Base-by-base conservation (phyloP, 1,140 invertebrate species). In the Andrena cerasifolii region DNA sequence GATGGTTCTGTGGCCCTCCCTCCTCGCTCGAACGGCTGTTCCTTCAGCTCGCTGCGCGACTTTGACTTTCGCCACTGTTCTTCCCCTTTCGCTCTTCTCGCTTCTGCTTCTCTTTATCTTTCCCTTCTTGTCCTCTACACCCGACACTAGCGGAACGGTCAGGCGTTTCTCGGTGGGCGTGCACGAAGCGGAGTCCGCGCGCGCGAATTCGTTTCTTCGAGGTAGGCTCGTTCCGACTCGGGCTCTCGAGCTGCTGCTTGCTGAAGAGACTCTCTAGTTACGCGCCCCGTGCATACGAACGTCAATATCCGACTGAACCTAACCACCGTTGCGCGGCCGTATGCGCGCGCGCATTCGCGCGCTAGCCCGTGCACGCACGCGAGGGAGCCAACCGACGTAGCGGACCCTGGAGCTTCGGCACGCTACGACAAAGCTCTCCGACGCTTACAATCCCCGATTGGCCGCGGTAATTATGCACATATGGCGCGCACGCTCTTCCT, bases 291-390 rank as follows among this genome's bases (percentile, higher is more conserved):
- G 83, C 40, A 76, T 47, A 33, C 83, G 88, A 82, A 84, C 79
- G 90, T 87, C 89, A 80, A 89, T 88, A 85, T 84, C 82, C 79
- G 84, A 91, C 89, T 90, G 89, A 89, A 86, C 58, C 33, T 33
- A 61, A 61, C 78, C 54, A 63, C 66, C 71, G 74, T 59, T 83
- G 87, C 68, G 83, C 80, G 59, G 79, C 62, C 70, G 59, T 65
- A 80, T 82, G 86, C 80, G 82, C 87, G 84, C 86, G 84, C 83
- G 78, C 71, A 77, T 78, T 77, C 33, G 33, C 40, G 66, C 73
- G 56, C 45, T 63, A 24, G 26, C 40, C 71, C 49, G 47, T 21
- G 76, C 73, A 59, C 49, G 74, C 49, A 68, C 36, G 45, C 56
- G 45, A 78, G 79, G 62, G 78, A 83, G 54, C 78, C 28, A 61